Evolutionary conservation across 2,113 vertebrate species (phyloP).

Genomic region (Meleagris gallopavo): DNA sequence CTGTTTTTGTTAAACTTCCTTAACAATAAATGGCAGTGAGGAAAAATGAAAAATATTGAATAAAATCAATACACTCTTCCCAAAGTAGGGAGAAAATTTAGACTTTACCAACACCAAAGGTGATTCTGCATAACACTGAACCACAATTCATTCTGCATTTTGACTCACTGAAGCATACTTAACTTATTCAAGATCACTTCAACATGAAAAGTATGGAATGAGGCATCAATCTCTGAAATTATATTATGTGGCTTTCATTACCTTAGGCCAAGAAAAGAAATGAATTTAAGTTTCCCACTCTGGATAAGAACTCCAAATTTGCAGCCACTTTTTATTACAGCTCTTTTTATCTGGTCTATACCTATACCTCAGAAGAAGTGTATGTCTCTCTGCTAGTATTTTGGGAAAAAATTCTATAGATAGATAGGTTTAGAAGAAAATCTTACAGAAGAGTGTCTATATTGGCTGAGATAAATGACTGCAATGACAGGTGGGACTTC

Average conservation of each 20-base stretch:
- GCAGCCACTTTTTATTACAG: background rate
- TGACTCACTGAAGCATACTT: background rate
- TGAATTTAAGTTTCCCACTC: background rate
- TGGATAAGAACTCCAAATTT: background rate
- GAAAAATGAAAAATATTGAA: background rate
- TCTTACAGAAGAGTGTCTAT: background rate
- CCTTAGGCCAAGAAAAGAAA: background rate
- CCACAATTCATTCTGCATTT: background rate
- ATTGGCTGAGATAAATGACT: background rate
- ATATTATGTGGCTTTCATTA: slow-evolving; percentile 1
- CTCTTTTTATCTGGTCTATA: background rate
- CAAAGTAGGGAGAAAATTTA: background rate
- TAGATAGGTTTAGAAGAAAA: background rate
- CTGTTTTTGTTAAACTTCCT: background rate
- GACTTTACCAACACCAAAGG: background rate
- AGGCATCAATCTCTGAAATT: background rate
- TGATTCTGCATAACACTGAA: background rate
- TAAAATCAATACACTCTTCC: background rate
- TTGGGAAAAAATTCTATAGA: background rate
- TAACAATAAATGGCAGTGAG: background rate
- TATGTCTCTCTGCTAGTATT: background rate
- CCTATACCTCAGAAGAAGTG: background rate
- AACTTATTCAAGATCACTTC: background rate
- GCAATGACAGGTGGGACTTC: background rate
- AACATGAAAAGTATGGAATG: background rate